Evolutionary conservation across 2,888 invertebrate species (phyloP), one percentile per base, ranked within the genome.

Genomic region (Eupithecia subfuscata): DNA sequence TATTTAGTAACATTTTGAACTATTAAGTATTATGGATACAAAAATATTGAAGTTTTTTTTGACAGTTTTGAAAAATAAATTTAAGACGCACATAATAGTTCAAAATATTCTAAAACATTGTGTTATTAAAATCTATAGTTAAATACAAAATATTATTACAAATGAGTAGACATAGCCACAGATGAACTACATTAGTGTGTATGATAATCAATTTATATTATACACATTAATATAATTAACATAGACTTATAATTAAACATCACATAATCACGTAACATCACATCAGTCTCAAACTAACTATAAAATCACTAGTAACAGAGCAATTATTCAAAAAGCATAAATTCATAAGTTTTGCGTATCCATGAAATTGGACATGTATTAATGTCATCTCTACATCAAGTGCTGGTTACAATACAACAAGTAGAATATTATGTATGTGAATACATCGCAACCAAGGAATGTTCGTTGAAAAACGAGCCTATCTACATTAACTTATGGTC

Each of bases 251-350:
- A 40, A 64, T 14, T 67, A 67, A 11, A 88, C 88, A 87, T 87
- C 87, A 87, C 86, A 86, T 85, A 82, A 84, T 81, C 83, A 87
- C 82, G 80, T 85, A 84, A 87, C 84, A 88, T 88, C 87, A 90
- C 90, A 89, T 91, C 91, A 92, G 91, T 91, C 91, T 91, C 90
- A 84, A 85, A 84, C 84, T 82, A 84, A 82, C 34, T 80, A 82
- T 82, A 81, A 78, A 72, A 83, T 81, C 69, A 75, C 52, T 48
- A 74, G 30, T 73, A 76, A 74, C 76, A 69, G 34, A 65, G 45
- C 60, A 52, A 73, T 30, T 48, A 60, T 52, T 40, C 52, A 76
- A 52, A 71, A 72, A 76, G 73, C 64, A 70, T 68, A 60, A 68
- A 73, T 73, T 75, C 69, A 65, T 70, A 64, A 69, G n/a, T 69